Conservation (phyloP, 2,797 vertebrate species). For the Paedocypris micromegethes region DNA sequence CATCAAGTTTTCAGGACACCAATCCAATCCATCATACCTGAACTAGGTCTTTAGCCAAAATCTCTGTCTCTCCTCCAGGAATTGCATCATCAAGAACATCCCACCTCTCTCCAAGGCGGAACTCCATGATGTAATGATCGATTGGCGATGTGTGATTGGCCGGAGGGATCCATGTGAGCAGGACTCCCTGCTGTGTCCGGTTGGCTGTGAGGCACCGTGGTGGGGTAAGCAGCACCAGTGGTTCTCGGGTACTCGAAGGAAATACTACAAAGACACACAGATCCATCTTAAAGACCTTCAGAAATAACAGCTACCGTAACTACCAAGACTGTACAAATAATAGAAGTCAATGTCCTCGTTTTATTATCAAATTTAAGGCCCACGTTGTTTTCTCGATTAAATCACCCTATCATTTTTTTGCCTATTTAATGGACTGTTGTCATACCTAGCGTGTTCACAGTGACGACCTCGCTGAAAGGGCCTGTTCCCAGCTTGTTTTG, state of each 20-base stretch:
- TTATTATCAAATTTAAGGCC: no score
- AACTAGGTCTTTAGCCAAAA: constrained; percentile 82
- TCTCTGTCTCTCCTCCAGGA: constrained; percentile 74
- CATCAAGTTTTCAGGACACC: no score
- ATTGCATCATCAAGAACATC: constrained; percentile 83
- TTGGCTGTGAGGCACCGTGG: constrained; percentile 86
- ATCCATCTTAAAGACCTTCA: not conserved
- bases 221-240: constrained; percentile 81
- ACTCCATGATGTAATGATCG: constrained; percentile 85
- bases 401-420: not conserved
- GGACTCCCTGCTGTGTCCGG: constrained; percentile 81
- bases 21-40: constrained; percentile 30
- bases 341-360: no score
- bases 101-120: constrained; percentile 85
- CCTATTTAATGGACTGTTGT: not conserved
- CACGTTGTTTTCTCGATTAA: not conserved
- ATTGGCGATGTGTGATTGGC: constrained; percentile 76
- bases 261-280: constrained; percentile 60
- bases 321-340: no score
- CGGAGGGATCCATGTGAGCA: constrained; percentile 87
- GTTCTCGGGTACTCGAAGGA: constrained; percentile 77
- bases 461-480: constrained; percentile 92
- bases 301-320: not conserved
- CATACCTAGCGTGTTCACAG: constrained; percentile 81
- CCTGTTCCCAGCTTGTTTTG: constrained; percentile 94